Evolutionary conservation across 2,888 invertebrate species (phyloP), one percentile per base, ranked within the genome.

Genomic region (Nomada flava): DNA sequence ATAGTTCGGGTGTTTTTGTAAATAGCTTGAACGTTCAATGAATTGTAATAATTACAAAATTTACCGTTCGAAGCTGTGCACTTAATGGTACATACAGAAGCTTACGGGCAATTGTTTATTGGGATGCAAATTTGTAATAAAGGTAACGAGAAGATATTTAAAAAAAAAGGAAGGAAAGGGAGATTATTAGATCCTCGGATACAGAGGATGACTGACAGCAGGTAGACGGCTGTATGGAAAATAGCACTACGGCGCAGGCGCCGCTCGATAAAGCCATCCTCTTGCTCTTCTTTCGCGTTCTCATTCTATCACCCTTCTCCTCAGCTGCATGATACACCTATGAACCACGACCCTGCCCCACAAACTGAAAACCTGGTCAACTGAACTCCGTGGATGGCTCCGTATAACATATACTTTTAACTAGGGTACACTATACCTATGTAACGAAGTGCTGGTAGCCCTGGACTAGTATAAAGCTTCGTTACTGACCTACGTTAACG

Each of bases 181-280:
- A 18, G 59, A 62, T 15, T 80, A 79, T 36, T 26, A 79, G 59
- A 67, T 65, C 47, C 42, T 71, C 20, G 47, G 20, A 13, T 47
- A 18, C 23, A 23, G 75, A 65, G 44, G 29, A 59, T 69, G 26
- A 68, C 50, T 63, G 63, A 20, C 23, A 68, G 36, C 59, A 62
- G 52, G 23, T 53, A 68, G 76, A 7, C 62, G 55, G 62, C 75
- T 55, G 64, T 55, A 18, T 50, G 18, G 53, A 59, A 65, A 65
- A 50, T 20, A 59, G 29, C 11, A 2, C 20, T 13, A 36, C 26
- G 20, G 88, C 90, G 90, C 92, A 91, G 79, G 86, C 91, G 91
- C 91, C 92, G 91, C 91, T 92, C 92, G 90, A 91, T 91, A 92
- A 89, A 90, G 82, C 80, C 78, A 74, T 75, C 86, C 83, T 84